Conservation (phyloP, 1,140 invertebrate genomes). For the Agrilus planipennis region DNA sequence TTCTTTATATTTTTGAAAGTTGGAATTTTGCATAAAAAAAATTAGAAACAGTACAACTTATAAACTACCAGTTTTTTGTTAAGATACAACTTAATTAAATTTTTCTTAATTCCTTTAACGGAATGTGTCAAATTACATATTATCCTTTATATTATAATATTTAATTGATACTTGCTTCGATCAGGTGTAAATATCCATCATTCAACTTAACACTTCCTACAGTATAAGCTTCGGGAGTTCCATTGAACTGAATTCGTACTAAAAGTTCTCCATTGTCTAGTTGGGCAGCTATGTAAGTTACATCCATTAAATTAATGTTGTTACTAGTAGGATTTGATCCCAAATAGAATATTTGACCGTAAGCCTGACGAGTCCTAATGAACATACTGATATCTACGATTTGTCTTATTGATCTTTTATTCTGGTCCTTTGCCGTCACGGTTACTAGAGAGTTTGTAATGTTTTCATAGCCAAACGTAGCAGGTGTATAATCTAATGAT, state of each 20-base stretch:
- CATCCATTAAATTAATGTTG: slow-evolving; percentile 35
- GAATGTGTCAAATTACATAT: too few species aligned
- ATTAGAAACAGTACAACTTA: too few species aligned
- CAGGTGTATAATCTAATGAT: slow-evolving; percentile 64
- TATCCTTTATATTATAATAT: too few species aligned
- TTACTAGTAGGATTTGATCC: slow-evolving; percentile 50
- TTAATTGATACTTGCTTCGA: slow-evolving; percentile 52
- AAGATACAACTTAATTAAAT: too few species aligned
- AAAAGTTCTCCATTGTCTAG: slow-evolving; percentile 64
- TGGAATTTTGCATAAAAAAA: too few species aligned
- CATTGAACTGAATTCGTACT: slow-evolving; percentile 68
- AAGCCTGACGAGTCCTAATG: slow-evolving; percentile 68
- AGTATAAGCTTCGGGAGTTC: slow-evolving; percentile 65
- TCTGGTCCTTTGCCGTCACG: slow-evolving; percentile 54
- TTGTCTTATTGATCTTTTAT: slow-evolving; percentile 55
- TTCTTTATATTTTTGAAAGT: too few species aligned
- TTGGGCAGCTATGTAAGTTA: slow-evolving; percentile 65
- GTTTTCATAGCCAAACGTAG: slow-evolving; percentile 82
- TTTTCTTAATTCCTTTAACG: too few species aligned
- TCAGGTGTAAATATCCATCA: slow-evolving; percentile 77
- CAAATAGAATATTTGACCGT: slow-evolving; percentile 80
- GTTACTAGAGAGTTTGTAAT: slow-evolving; percentile 57
- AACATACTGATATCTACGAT: slow-evolving; percentile 89
- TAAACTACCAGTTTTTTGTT: too few species aligned
- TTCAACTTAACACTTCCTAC: slow-evolving; percentile 70